Evolutionary conservation across 92 coral and sea anemone genomes (phyloP).

Genomic region (Phenganax subtilis): DNA sequence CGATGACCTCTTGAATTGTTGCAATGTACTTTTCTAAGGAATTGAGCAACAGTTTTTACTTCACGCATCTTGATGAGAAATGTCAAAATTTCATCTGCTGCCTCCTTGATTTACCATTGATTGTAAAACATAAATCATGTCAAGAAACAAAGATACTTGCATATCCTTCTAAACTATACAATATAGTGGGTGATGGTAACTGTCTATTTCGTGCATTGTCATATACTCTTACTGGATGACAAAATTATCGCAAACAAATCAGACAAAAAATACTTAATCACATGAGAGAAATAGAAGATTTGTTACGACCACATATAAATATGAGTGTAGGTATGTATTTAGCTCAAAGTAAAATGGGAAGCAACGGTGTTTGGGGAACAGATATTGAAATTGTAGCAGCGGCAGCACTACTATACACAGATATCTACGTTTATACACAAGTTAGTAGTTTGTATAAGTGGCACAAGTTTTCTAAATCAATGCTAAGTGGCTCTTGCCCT

Average conservation of each 20-base stretch:
- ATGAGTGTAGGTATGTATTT: constrained; percentile 42
- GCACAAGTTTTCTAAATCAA: constrained; percentile 40
- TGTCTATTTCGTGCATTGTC: constrained; percentile 49
- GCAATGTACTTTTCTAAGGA: neutral
- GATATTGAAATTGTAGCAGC: constrained; percentile 63
- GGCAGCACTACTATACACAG: constrained; percentile 38
- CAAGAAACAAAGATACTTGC: neutral
- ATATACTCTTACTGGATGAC: constrained; percentile 43
- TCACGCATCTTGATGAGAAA: too few species aligned
- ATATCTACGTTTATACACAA: constrained; percentile 50
- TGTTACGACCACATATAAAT: constrained; percentile 44
- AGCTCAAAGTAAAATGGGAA: constrained; percentile 46
- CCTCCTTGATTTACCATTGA: too few species aligned
- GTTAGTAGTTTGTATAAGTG: constrained; percentile 31
- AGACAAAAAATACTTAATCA: constrained; percentile 30
- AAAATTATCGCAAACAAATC: constrained; percentile 10
- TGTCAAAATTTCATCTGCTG: too few species aligned
- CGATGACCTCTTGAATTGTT: neutral
- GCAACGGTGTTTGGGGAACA: constrained; percentile 60
- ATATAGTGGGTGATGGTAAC: constrained; percentile 21
- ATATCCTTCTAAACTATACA: neutral
- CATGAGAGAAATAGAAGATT: constrained; percentile 47
- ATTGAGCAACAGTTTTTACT: neutral
- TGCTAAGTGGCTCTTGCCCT: constrained; percentile 14
- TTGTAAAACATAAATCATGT: too few species aligned